Evolutionary conservation across 2,888 invertebrate genomes (phyloP), one percentile per base, ranked within the genome.

Genomic region (Fabriciana adippe): DNA sequence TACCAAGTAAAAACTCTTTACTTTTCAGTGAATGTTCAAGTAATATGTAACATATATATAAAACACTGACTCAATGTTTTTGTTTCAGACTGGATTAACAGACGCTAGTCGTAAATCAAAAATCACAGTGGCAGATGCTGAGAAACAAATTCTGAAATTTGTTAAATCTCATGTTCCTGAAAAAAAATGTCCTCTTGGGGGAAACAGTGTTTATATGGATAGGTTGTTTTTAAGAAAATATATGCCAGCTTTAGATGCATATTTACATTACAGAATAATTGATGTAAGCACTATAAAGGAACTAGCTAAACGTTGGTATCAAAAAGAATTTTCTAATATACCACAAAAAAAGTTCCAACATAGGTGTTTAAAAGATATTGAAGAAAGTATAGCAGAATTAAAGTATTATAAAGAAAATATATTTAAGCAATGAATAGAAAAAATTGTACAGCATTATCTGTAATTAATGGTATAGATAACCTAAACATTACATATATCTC

Each of bases 201-300:
- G 99, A 0, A 99, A 97, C 89, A 95, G 96, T 64, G 94, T 99
- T 4, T 96, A 97, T 77, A 95, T 96, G 94, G 99, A 99, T 84
- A 93, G 97, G 72, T 74, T 95, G 63, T 99, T 99, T 86, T 81
- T 99, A 31, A 81, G 86, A 14, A 96, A 96, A 87, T 95, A 96
- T 81, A 97, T 99, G 97, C 98, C 98, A 0, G 90, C 75, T 55
- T 87, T 99, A 6, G 84, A 96, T 80, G 82, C 94, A 1, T 97
- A 97, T 83, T 89, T 99, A 73, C 98, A 99, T 83, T 98, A 99
- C 86, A 94, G 99, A 77, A 96, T 97, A 55, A 95, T 99, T 72
- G 99, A 99, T 92, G 98, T 99, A 2, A 97, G 97, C 48, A 94
- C 97, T 0, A 88, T 99, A 18, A 99, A 98, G 84, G 98, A 99